Percentiles rank a stretch among this genome's conserved stretches.
phyloP scores from a whole-genome alignment of 2,888 invertebrate genomes.

The Seira sanloemensis region DNA sequence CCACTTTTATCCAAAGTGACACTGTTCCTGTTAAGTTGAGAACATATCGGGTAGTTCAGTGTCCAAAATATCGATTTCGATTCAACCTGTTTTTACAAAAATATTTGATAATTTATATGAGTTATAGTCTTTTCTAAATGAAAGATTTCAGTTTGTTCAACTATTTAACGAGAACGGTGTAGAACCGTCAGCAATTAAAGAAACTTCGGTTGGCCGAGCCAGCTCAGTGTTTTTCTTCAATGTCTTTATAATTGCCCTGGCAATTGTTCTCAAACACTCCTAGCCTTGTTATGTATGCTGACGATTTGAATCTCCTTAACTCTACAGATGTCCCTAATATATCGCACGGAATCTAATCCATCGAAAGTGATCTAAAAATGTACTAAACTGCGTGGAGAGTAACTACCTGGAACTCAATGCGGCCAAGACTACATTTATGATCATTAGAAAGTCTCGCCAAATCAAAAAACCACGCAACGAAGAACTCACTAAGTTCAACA shows the following conservation, averaged over 20 bases:
- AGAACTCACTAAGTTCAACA: background rate
- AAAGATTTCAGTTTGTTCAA: conserved; percentile 24
- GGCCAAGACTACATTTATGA: background rate
- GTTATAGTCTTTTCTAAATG: conserved; percentile 15
- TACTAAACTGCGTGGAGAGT: background rate
- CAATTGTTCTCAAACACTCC: background rate
- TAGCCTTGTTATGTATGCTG: conserved; percentile 12
- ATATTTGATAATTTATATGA: conserved; percentile 46
- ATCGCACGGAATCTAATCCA: background rate
- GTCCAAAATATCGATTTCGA: conserved; percentile 51
- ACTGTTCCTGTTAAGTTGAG: conserved; percentile 30
- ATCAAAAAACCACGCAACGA: background rate
- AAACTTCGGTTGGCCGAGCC: background rate
- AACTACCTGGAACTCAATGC: conserved; percentile 14
- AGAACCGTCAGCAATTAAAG: background rate
- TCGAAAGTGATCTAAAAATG: background rate
- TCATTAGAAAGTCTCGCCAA: background rate
- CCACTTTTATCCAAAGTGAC: background rate
- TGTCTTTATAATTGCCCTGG: conserved; percentile 21
- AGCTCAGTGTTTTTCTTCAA: background rate
- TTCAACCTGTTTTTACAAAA: conserved; percentile 40
- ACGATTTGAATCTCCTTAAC: background rate
- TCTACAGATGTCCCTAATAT: background rate
- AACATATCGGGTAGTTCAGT: conserved; percentile 14
- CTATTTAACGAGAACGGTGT: background rate